These are phyloP conservation scores for Phrynocephalus forsythii DNA, from an alignment of 2,797 vertebrate species.

Conservation along the genomic window DNA sequence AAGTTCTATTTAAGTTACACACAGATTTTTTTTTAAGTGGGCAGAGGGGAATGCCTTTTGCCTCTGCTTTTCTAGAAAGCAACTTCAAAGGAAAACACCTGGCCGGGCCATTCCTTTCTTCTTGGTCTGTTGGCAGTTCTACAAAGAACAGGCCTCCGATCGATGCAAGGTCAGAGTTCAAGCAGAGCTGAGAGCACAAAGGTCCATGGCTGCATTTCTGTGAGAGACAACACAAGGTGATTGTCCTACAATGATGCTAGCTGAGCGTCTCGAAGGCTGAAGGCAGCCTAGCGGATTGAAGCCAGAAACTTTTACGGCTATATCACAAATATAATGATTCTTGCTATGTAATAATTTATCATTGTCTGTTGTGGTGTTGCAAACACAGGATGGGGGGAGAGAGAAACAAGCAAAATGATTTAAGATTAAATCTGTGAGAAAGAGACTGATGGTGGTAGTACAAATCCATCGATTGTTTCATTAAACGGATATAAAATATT, in stretches of 20 bases:
- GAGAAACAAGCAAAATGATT: conserved; percentile 1
- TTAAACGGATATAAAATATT: conserved; percentile 9
- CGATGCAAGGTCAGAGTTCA: neutral
- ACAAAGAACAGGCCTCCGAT: neutral
- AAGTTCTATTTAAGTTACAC: neutral
- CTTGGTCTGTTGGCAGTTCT: neutral
- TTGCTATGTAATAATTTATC: conserved; percentile 15
- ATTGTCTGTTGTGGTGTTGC: conserved; percentile 5
- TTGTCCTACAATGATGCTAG: conserved; percentile 11
- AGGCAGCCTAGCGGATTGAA: conserved; percentile 6
- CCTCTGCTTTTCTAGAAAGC: neutral
- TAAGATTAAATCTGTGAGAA: neutral
- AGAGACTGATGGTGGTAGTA: neutral
- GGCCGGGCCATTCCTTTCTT: neutral
- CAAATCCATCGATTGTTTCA: conserved; percentile 21
- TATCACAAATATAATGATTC: conserved; percentile 19
- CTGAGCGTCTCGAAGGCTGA: neutral
- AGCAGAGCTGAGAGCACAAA: conserved; percentile 4
- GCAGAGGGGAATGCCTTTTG: neutral
- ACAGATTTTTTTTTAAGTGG: neutral
- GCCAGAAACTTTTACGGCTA: neutral
- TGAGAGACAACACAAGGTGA: neutral
- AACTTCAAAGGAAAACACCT: neutral
- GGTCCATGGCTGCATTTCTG: neutral
- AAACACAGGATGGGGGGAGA: neutral